Evolutionary conservation across 2,888 invertebrate genomes (phyloP), one percentile per base, ranked within the genome.

Genomic region (Ophion ellenae): DNA sequence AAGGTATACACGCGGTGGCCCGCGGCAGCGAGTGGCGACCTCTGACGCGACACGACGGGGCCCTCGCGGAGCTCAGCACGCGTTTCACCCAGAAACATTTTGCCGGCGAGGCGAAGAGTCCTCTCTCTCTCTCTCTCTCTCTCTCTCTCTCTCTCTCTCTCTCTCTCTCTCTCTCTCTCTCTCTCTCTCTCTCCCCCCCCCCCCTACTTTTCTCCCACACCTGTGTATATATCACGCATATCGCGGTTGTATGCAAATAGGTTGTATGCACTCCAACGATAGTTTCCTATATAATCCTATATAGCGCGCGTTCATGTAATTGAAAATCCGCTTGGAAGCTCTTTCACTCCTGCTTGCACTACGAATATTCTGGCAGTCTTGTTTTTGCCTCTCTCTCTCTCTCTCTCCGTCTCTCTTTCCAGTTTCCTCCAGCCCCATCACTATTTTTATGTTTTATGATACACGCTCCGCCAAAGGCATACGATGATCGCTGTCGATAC

Each of bases 281-380:
- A 69, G 61, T 86, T 86, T 83, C 63, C 86, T 77, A 74, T 63
- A 47, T 20, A 83, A 81, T 69, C 83, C 45, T 73, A 83, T 81
- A 83, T 81, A 81, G 86, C 86, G 73, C 74, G 83, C 75, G 67
- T 80, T 77, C 82, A 74, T 80, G 83, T 83, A 83, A 86, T 86
- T 86, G 86, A 86, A 86, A 83, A 83, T 78, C 83, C 83, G 57
- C 81, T 81, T 70, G 77, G 63, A 81, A 69, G 73, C 77, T 69
- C 71, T 71, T 61, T 36, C 47, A 28, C 28, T 20, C 20, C 36
- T 70, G 36, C 36, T 47, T 10, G 59, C 1, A 53, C 71, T 45
- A 10, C 2, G 67, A 14, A 14, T 59, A 59, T 61, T 73, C 71
- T 67, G 32, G 66, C 71, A 45, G 14, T 32, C 59, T 69, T 40